Base-by-base conservation (phyloP, 2,888 invertebrate species). In the Diarsia brunnea region DNA sequence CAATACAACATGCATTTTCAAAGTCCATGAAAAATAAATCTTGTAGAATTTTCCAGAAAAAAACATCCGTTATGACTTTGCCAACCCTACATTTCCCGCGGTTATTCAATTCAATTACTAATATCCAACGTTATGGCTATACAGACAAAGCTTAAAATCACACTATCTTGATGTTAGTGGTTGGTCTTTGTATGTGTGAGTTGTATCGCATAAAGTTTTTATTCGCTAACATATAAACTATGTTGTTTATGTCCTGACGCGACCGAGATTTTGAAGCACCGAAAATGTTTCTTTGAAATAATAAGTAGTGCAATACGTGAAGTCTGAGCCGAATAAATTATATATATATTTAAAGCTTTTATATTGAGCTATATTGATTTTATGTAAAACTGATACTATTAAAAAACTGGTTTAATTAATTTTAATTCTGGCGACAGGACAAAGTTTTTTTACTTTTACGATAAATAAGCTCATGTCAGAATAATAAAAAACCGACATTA, bases 161-260 rank as follows among this genome's bases (percentile, higher is more conserved):
- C 66, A 60, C n/a, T 51, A 78, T 61, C 60, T 73, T 58, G 55
- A 58, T 60, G 7, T 51, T 51, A 73, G 12, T 73, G 19, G n/a
- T 51, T n/a, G n/a, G 27, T 51, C 12, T 77, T 31, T 74, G 73
- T 69, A 73, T 76, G 85, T 78, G 79, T 72, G 69, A 79, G 73
- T 75, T n/a, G 63, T 84, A 75, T 68, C 74, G 63, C 75, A 70
- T 73, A 73, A 83, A 66, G 68, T 84, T 82, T 84, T 86, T 82
- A 82, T 87, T 85, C 70, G 85, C 84, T 78, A 84, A 86, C 87
- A 78, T 79, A 85, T 86, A 82, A 85, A 86, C 81, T 82, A 87
- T 78, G 86, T 88, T 91, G 90, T 91, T 90, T 90, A 90, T 90
- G 91, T 93, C 91, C 90, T 91, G 89, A 84, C 81, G 80, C 91